Base-by-base conservation (phyloP, 2,113 vertebrate genomes). In the Zingel zingel region DNA sequence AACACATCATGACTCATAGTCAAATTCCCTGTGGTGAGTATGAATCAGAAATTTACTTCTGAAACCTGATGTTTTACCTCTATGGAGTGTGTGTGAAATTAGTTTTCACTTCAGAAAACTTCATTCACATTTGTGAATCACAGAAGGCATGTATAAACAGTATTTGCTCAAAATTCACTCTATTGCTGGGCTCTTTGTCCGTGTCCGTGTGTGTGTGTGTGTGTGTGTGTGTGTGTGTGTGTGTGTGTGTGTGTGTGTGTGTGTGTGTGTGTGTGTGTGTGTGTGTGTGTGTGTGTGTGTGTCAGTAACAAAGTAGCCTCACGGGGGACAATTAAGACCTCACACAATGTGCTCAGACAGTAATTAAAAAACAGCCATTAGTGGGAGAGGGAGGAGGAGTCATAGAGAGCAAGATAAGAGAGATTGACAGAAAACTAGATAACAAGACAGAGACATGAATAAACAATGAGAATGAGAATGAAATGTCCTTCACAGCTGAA, bases 341-440 rank as follows among this genome's bases (percentile, higher is more conserved):
- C 67, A 71, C 83, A 90, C 87, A 83, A 88, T 83, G 90, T 89
- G 81, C 79, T 90, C 87, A 75, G 86, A 93, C 77, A 71, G 89
- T 89, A 91, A 94, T 93, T 94, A 94, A 92, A 33, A 33, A 92
- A 86, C 77, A 77, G 67, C 68, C 64, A 89, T 89, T 86, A 92
- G 83, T 58, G 59, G 13, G 45, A 77, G 74, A 86, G 51, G 13
- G 77, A 67, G 43, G 30, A 50, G 54, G 56, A 77, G 70, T 69
- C 81, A 79, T 58, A 76, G 66, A 81, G 69, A 64, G 75, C 14
- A 57, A 83, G 73, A 83, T 82, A 70, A 80, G 53, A 89, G 56
- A 83, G 65, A 79, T 62, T 58, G 80, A 77, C 68, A 83, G 79
- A 73, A 77, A 63, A 71, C 23, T 36, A 73, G 88, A 89, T 86